Base-by-base conservation (phyloP, 2,113 vertebrate genomes). In the Xiphophorus couchianus region DNA sequence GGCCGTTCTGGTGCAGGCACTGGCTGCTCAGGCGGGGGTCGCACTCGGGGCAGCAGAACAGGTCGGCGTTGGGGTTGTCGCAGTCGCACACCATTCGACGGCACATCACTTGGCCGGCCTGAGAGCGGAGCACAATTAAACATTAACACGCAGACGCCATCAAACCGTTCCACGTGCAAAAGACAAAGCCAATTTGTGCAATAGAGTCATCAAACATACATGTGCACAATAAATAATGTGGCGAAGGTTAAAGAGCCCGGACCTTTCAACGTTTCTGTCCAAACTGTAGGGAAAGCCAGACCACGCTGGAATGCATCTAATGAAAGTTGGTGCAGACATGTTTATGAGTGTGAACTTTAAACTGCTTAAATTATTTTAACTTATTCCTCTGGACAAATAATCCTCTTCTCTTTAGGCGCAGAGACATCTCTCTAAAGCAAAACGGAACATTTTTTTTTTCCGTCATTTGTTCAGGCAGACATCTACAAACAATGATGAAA, bases 31-130 rank as follows among this genome's bases (percentile, higher is more conserved):
- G 94, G 29, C 97, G 95, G 0, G 96, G 96, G 93, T 99, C 98
- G 83, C 98, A 99, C 89, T 99, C 98, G 5, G 97, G 98, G 78
- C 97, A 99, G 91, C 98, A 99, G 79, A 97, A 97, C n/a, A 98
- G 94, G 88, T 99, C 97, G 66, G 97, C 97, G 0, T 96, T 98
- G 81, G 97, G 97, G 86, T 99, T 98, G 91, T 98, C 97, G 78
- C 98, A 99, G 90, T 99, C 98, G 78, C 97, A 99, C 62, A 99
- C 97, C 97, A 98, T 99, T 80, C 98, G 93, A 15, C 98, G 96
- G 63, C 98, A 99, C 97, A 98, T 96, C 80, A 99, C 97, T 31
- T 96, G 95, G 3, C 97, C 97, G 2, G 90, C 96, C 97, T 99
- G 88, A 14, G 15, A 11, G 5, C 1, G 15, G 33, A 37, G 39